Evolutionary conservation across 1,140 invertebrate species (phyloP), one percentile per base, ranked within the genome.

Genomic region (Monochamus saltuarius): DNA sequence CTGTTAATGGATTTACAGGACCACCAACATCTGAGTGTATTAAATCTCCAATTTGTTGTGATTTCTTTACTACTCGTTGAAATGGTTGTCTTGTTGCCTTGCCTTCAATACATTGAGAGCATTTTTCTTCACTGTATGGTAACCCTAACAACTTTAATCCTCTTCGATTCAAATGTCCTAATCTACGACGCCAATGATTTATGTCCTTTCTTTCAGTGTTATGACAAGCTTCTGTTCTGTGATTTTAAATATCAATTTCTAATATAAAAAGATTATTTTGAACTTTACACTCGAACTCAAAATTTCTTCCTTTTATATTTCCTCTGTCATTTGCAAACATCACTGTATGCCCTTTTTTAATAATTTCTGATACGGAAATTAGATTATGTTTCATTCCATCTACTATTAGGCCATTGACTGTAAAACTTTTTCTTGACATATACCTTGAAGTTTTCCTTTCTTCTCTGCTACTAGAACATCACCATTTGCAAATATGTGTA

Each of bases 401-500:
- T 34, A 51, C 49, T 35, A 51, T 51, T 9, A 51, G 29, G 10
- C 8, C 49, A n/a, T 51, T n/a, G 13, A 51, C n/a, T 51, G 8
- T 51, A 34, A 51, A 14, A 19, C 36, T n/a, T 51, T 37, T n/a
- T 22, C 49, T 51, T 51, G 49, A 34, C 34, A 40, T 40, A 40
- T 40, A 13, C 39, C 39, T 16, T 40, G 39, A 13, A 40, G 39
- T 13, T n/a, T 40, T 40, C 49, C 49, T 51, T 17, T 35, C 13
- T 56, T 52, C n/a, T 37, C 13, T 10, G 61, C 46, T 36, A 38
- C n/a, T 37, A 61, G 34, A n/a, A 61, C 49, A 19, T 62, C 10
- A 10, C 56, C 56, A 40, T 62, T 60, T 37, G 61, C 59, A n/a
- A n/a, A n/a, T 17, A 61, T 46, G 35, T 35, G 36, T 43, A 61